Evolutionary conservation across 2,797 vertebrate genomes (phyloP).

Genomic region (Myiotriccus ornatus): DNA sequence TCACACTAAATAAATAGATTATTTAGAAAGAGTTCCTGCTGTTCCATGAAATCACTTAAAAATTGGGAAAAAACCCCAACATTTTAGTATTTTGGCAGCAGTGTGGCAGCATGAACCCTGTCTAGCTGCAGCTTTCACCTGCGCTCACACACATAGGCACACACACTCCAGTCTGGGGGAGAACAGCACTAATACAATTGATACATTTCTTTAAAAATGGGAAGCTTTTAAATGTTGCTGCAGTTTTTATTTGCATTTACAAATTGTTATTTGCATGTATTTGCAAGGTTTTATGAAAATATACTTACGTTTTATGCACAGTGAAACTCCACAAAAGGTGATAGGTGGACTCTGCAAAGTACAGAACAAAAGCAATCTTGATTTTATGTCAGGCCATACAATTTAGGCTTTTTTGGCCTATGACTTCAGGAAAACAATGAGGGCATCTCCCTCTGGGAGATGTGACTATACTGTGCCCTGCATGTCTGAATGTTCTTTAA

Average conservation of each 20-base stretch:
- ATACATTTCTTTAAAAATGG: neutral
- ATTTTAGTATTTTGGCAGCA: conserved; percentile 9
- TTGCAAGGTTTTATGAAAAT: neutral
- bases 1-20: neutral
- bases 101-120: neutral
- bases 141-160: accelerated
- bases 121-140: neutral
- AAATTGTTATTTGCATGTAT: neutral
- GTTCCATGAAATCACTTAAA: conserved; percentile 20
- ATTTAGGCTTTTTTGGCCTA: neutral
- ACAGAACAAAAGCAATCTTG: accelerated
- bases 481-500: neutral
- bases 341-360: neutral
- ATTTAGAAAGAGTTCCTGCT: neutral
- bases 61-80: accelerated
- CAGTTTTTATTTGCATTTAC: neutral
- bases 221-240: neutral
- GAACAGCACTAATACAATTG: neutral
- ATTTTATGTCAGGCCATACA: neutral
- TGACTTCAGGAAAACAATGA: neutral
- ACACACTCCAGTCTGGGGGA: neutral
- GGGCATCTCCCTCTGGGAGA: neutral
- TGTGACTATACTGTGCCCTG: neutral
- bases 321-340: neutral
- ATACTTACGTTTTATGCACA: neutral